phyloP scores from a whole-genome alignment of 1,140 invertebrate genomes.

The Hermetia illucens region DNA sequence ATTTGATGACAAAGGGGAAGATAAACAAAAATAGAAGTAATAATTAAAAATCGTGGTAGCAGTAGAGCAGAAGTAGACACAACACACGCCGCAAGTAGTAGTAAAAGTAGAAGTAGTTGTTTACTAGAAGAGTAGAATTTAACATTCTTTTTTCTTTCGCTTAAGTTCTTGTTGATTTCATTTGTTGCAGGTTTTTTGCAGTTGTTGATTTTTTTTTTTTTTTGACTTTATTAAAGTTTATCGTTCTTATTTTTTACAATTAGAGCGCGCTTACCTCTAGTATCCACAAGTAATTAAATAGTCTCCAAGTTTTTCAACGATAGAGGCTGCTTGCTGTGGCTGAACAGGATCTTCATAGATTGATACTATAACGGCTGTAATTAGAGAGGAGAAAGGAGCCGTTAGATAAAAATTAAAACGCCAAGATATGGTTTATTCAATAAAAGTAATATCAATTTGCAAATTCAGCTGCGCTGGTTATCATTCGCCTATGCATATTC shows the following conservation, averaged over 20 bases:
- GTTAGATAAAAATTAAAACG: slow-evolving; percentile 1
- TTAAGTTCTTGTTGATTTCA: not conserved
- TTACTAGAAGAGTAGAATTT: not conserved
- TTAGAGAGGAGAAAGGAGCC: slow-evolving; percentile 24
- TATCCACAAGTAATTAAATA: slow-evolving; percentile 88
- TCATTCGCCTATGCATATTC: too few species aligned
- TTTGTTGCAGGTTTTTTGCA: not conserved
- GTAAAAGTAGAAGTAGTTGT: not conserved
- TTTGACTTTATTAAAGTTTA: not conserved
- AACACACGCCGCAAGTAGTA: not conserved
- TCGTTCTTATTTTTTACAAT: not conserved
- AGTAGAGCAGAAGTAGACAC: not conserved
- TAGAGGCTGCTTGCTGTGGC: slow-evolving; percentile 84
- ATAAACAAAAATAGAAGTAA: not conserved
- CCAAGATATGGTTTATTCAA: too few species aligned
- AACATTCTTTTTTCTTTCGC: not conserved
- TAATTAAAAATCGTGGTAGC: not conserved
- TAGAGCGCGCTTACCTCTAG: slow-evolving; percentile 38
- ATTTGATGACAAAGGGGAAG: not conserved
- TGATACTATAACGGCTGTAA: slow-evolving; percentile 76
- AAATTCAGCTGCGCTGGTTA: too few species aligned
- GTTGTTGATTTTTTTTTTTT: slow-evolving; percentile 1
- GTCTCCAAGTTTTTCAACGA: slow-evolving; percentile 90
- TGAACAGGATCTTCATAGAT: slow-evolving; percentile 89
- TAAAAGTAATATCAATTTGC: not conserved